Base-by-base conservation (phyloP, 2,888 invertebrate genomes). In the Idaea biselata region DNA sequence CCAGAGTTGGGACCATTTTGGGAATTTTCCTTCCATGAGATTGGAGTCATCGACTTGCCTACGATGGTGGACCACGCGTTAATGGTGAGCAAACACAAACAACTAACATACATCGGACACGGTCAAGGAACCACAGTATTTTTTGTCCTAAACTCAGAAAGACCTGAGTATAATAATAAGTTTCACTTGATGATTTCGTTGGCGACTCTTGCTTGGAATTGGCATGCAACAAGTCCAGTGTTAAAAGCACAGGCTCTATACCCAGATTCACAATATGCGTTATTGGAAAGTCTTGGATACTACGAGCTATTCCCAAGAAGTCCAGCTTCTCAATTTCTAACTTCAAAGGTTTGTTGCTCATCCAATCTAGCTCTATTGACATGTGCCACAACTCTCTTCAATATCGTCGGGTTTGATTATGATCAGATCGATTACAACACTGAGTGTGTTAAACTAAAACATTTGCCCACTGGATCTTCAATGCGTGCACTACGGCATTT, bases 11-110 rank as follows among this genome's bases (percentile, higher is more conserved):
- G 18, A 55, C 58, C 17, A 53, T 95, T 91, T 73, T 95, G 94
- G 94, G 75, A 93, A 25, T 95, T 94, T 71, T 95, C 95, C 67
- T 97, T 94, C 94, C 95, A 97, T 78, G 94, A 96, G 77, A 96
- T 97, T 79, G 96, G 95, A 0, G 77, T 87, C 53, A 93, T 87
- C 72, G 97, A 98, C 83, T 73, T 97, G 16, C 96, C 97, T 6
- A 94, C 95, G 0, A 95, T 94, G 81, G 94, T 98, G 55, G 95
- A 97, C 76, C 94, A 94, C 76, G 87, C 95, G 7, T 76, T 94
- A 6, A 67, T 79, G 0, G 65, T 61, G 6, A 95, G 96, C 0
- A 87, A 89, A 0, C 84, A 90, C 14, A 70, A 88, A 1, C 82
- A 94, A 57, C 64, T 97, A 0, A 93, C 94, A 68, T 96, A 96